Percentiles rank a stretch among this genome's conserved stretches.
Evolutionary conservation across 1,140 invertebrate species (phyloP).

Genomic region (Myzus persicae): DNA sequence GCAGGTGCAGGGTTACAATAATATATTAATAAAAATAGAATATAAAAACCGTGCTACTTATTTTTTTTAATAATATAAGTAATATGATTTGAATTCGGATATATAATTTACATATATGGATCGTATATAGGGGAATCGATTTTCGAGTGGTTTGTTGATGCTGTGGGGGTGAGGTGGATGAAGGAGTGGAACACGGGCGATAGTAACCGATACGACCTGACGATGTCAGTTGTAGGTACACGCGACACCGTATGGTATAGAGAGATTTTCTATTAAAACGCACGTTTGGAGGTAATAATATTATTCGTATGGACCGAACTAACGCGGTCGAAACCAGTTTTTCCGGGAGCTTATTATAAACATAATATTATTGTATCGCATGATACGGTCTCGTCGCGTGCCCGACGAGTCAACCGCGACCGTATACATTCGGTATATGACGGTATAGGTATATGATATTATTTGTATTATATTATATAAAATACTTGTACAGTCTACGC

Average conservation of each 20-base stretch:
- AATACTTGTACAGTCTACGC: not conserved
- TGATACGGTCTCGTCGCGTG: not conserved
- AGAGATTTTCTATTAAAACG: conserved; percentile 17
- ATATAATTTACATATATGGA: not conserved
- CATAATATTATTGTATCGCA: not conserved
- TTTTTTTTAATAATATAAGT: not conserved
- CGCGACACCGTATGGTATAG: not conserved
- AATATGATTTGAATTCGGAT: not conserved
- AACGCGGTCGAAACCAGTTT: not conserved
- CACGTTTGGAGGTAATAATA: conserved; percentile 1
- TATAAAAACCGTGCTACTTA: not conserved
- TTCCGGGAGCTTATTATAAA: conserved; percentile 15
- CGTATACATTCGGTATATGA: not conserved
- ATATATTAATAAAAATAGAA: not conserved
- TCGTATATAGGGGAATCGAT: not conserved
- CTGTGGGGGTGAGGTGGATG: not conserved
- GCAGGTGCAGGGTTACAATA: not conserved
- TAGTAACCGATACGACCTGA: not conserved
- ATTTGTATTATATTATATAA: not conserved
- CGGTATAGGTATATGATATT: not conserved
- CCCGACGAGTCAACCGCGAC: not conserved
- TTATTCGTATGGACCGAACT: not conserved
- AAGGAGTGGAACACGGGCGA: not conserved
- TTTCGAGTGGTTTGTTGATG: not conserved
- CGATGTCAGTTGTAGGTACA: not conserved